Base-by-base conservation (phyloP, 2,113 vertebrate genomes). In the Ceratotherium simum region DNA sequence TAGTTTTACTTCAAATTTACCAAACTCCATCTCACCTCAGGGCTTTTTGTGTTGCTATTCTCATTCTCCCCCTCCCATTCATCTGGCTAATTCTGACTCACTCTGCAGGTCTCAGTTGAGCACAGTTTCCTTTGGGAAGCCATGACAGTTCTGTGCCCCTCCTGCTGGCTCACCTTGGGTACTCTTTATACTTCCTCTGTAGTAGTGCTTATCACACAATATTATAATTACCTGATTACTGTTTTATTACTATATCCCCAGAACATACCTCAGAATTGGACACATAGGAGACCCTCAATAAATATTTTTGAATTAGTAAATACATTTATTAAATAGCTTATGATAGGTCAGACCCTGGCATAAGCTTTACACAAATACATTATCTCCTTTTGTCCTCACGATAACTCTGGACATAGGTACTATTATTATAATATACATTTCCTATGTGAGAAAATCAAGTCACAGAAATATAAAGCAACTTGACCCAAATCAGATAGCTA, bases 221-320 rank as follows among this genome's bases (percentile, higher is more conserved):
- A 65, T 72, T 87, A 8, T 42, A 73, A 86, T 72, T 48, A 82
- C 33, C 8, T 91, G 7, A 36, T 39, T 84, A 72, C 48, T 82
- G 25, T 48, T 82, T 89, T 33, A 89, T 73, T 78, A 29, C 58
- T 85, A 27, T 81, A 86, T 25, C 13, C 56, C 36, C n/a, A 87
- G 82, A 80, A 80, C 12, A 18, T 58, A 69, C 18, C 27, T 93
- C 39, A 78, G 54, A 73, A 65, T 81, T 80, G 48, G 46, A 81
- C 46, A 86, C 17, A 65, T 17, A 91, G 46, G 29, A 81, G 46
- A 81, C 23, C 27, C 56, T 87, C 16, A 16, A 62, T 80, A 64
- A 39, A 56, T 70, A 54, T 86, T 72, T 86, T 86, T 64, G 4
- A 75, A 92, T 46, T 89, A 93, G 89, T 73, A 81, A 90, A 64